A percentile compares a stretch with the other conserved stretches of the same genome.
phyloP scores from a whole-genome alignment of 2,113 vertebrate genomes.

The Dolichotis patagonum region DNA sequence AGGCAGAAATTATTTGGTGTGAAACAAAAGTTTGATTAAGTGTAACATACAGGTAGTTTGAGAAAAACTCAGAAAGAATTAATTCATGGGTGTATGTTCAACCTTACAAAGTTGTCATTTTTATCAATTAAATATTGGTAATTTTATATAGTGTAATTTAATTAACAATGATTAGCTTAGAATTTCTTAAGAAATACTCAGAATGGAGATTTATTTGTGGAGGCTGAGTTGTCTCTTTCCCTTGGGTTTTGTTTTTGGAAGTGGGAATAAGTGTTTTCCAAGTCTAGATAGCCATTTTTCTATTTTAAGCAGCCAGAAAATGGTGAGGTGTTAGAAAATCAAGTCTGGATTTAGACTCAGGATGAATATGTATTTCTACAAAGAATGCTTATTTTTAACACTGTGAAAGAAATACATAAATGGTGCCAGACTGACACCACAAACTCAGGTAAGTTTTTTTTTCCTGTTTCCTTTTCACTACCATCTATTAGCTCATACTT shows the following conservation, averaged over 20 bases:
- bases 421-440: background rate
- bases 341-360: background rate
- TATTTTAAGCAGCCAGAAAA: background rate
- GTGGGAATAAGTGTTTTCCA: background rate
- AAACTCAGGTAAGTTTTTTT: background rate
- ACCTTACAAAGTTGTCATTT: background rate
- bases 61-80: background rate
- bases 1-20: background rate
- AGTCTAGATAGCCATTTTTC: background rate
- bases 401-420: background rate
- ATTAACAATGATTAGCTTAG: constrained; percentile 22
- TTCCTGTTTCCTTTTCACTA: background rate
- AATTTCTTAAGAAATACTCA: constrained; percentile 29
- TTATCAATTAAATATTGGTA: constrained; percentile 38
- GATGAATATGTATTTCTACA: background rate
- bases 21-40: constrained; percentile 16
- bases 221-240: background rate
- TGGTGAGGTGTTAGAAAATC: background rate
- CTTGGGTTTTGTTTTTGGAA: background rate
- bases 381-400: background rate
- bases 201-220: background rate
- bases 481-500: background rate
- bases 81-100: constrained; percentile 30
- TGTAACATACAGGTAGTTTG: background rate
- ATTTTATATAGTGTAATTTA: background rate